A percentile compares a stretch with the other conserved stretches of the same genome.
These are phyloP conservation scores for Sebastes matsubarae DNA, from an alignment of 2,797 vertebrate genomes.

Conservation along the genomic window DNA sequence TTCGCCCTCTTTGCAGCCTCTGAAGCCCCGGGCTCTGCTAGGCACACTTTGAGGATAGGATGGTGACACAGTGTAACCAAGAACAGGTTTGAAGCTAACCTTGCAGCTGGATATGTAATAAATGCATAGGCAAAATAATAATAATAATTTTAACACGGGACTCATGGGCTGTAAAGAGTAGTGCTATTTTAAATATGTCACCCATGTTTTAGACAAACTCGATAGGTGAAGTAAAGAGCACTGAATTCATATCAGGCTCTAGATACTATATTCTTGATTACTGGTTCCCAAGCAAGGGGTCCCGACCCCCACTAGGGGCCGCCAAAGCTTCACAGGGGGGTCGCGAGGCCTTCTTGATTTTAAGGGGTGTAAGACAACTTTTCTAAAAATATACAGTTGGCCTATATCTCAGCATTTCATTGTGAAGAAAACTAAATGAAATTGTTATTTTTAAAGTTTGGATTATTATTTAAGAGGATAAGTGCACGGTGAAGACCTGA, in stretches of 20 bases:
- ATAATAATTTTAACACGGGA: not conserved
- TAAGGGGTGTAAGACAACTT: no score
- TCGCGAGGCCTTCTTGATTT: no score
- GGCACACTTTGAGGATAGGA: not conserved
- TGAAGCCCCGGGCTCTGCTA: not conserved
- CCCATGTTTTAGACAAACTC: not conserved
- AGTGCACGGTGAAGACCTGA: no score
- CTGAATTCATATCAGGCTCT: not conserved
- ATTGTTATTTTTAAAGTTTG: no score
- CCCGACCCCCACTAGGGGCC: no score
- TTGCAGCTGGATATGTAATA: not conserved
- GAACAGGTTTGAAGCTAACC: not conserved
- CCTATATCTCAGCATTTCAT: no score
- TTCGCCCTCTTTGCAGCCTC: not conserved
- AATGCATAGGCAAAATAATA: not conserved
- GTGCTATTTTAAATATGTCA: not conserved
- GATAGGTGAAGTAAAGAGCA: slow-evolving; percentile 2
- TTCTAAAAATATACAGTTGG: no score
- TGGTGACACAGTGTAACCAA: slow-evolving; percentile 3
- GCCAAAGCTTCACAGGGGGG: no score
- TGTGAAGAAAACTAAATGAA: no score
- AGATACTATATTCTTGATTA: not conserved
- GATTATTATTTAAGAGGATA: no score
- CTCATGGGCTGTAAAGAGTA: not conserved
- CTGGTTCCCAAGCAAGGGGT: no score